Percentiles rank a stretch among this genome's conserved stretches.
These are phyloP conservation scores for Picus viridis DNA, from an alignment of 2,797 vertebrate species.

Conservation along the genomic window DNA sequence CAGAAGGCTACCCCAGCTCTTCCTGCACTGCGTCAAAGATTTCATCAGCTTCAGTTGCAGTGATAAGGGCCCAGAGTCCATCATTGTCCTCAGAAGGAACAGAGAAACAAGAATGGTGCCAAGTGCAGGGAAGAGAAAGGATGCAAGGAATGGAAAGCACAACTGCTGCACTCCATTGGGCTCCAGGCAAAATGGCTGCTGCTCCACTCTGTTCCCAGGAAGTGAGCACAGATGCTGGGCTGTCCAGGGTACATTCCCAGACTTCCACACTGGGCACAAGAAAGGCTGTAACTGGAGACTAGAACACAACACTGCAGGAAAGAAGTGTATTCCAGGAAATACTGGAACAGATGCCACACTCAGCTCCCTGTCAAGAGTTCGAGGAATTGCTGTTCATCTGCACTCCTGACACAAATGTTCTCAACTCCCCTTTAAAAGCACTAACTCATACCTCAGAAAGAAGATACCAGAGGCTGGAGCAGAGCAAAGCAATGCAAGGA, in stretches of 20 bases:
- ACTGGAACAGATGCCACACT: rapidly evolving
- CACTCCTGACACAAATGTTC: rapidly evolving
- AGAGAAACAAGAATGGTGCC: neutral
- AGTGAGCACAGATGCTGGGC: rapidly evolving
- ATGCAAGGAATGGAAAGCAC: rapidly evolving
- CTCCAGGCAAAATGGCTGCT: rapidly evolving
- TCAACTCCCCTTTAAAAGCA: rapidly evolving
- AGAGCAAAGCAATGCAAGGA: neutral
- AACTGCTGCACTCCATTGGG: rapidly evolving
- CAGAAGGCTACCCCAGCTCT: neutral
- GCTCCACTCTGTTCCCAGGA: neutral
- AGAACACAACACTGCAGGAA: neutral
- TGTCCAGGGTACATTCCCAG: neutral
- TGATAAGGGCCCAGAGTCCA: neutral
- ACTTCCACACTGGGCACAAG: neutral
- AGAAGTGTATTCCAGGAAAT: rapidly evolving
- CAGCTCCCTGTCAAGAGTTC: rapidly evolving
- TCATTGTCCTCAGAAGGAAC: neutral
- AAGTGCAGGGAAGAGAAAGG: neutral
- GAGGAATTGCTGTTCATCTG: rapidly evolving
- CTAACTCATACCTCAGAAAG: rapidly evolving
- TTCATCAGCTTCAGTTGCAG: rapidly evolving
- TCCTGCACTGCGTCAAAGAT: neutral
- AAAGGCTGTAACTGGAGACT: neutral
- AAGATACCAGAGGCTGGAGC: neutral